Conservation (phyloP, 1,140 invertebrate genomes). For the Heliconius eleuchia region DNA sequence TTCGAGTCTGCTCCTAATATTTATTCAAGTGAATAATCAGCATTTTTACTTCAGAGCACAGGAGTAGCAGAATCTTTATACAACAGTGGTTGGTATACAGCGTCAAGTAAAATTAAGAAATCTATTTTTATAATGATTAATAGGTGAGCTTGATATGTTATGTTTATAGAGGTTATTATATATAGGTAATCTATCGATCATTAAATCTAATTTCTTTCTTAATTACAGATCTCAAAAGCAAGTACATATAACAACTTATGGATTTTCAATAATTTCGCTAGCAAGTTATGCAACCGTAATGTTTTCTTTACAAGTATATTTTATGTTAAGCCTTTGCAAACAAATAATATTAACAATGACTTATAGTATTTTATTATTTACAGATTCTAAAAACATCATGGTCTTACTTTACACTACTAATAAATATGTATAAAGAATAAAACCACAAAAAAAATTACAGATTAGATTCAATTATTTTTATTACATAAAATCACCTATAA, state of each 20-base stretch:
- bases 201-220: slow-evolving; percentile 2
- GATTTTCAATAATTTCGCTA: slow-evolving; percentile 60
- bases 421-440: slow-evolving; percentile 55
- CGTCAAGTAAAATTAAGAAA: slow-evolving; percentile 49
- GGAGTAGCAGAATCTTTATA: slow-evolving; percentile 54
- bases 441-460: neutral
- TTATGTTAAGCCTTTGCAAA: neutral
- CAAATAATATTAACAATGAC: neutral
- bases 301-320: neutral
- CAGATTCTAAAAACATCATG: slow-evolving; percentile 51
- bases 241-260: slow-evolving; percentile 60
- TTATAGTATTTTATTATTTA: slow-evolving; percentile 30
- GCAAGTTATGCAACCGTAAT: slow-evolving; percentile 60
- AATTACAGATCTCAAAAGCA: slow-evolving; percentile 57
- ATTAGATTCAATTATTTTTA: neutral
- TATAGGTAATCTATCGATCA: neutral
- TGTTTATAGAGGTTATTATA: no score
- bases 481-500: neutral
- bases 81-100: slow-evolving; percentile 56
- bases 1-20: no score
- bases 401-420: slow-evolving; percentile 46
- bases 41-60: slow-evolving; percentile 42
- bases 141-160: slow-evolving; percentile 42
- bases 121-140: slow-evolving; percentile 56
- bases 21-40: no score